phyloP scores from a whole-genome alignment of 2,888 invertebrate species.

The Brachyptera putata region DNA sequence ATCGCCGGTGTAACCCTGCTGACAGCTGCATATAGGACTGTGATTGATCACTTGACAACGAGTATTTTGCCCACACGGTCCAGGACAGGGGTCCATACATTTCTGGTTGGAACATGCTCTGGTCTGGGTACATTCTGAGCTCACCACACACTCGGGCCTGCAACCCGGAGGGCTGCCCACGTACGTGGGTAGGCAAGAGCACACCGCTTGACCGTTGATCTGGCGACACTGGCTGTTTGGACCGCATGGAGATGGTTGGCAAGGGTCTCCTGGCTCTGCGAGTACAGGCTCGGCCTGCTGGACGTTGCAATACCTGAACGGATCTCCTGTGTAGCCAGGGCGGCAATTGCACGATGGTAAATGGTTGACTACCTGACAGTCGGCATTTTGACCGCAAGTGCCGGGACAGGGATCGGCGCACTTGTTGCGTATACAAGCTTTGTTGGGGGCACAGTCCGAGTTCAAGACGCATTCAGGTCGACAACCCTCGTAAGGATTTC shows the following conservation, averaged over 20 bases:
- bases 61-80: constrained; percentile 67
- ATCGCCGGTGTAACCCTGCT: constrained; percentile 69
- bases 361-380: constrained; percentile 42
- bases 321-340: constrained; percentile 43
- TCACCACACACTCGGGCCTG: constrained; percentile 66
- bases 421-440: constrained; percentile 53
- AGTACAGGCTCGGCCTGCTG: constrained; percentile 35
- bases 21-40: constrained; percentile 67
- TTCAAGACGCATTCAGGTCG: constrained; percentile 54
- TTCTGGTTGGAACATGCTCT: constrained; percentile 68
- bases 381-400: constrained; percentile 43
- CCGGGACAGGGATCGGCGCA: constrained; percentile 65
- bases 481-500: constrained; percentile 37
- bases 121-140: constrained; percentile 64
- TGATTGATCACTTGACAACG: constrained; percentile 68
- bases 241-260: constrained; percentile 69
- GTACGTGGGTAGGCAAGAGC: constrained; percentile 69
- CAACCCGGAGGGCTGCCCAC: constrained; percentile 75
- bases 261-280: constrained; percentile 44
- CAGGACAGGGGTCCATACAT: constrained; percentile 59
- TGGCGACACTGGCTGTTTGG: constrained; percentile 69
- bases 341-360: constrained; percentile 45
- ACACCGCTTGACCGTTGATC: constrained; percentile 64
- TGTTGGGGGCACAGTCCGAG: constrained; percentile 53
- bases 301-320: constrained; percentile 39